phyloP scores from a whole-genome alignment of 2,797 vertebrate genomes.

The Lagocephalus sceleratus region DNA sequence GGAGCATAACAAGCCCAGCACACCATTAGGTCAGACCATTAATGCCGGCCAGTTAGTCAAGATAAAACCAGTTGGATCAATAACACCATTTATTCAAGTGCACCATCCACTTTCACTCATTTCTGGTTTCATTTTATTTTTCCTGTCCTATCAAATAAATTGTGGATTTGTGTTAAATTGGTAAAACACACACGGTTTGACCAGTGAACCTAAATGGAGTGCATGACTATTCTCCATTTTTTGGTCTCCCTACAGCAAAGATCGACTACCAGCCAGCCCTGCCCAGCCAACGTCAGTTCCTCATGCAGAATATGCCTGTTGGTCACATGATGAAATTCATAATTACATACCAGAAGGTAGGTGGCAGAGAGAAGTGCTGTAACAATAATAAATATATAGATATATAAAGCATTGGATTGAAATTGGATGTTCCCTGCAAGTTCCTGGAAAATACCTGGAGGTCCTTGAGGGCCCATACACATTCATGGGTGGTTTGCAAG shows the following conservation, averaged over 20 bases:
- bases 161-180: conserved; percentile 1
- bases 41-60: conserved; percentile 55
- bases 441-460: neutral
- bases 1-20: conserved; percentile 29
- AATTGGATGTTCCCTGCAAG: no score
- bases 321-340: conserved; percentile 79
- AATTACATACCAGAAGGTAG: conserved; percentile 76
- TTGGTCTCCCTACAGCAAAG: conserved; percentile 61
- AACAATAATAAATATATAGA: conserved; percentile 1
- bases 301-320: conserved; percentile 74
- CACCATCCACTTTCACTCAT: conserved; percentile 20
- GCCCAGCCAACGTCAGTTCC: conserved; percentile 65
- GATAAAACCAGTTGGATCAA: conserved; percentile 58
- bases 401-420: no score
- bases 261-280: conserved; percentile 70
- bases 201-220: neutral
- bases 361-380: conserved; percentile 26
- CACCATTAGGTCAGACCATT: conserved; percentile 52
- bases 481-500: no score
- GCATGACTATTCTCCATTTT: neutral
- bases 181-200: conserved; percentile 9
- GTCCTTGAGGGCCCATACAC: neutral
- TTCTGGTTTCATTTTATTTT: conserved; percentile 14
- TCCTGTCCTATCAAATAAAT: conserved; percentile 4
- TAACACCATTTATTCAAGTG: conserved; percentile 47